Evolutionary conservation across 1,140 invertebrate genomes (phyloP).

Genomic region (Sycobia sp.): DNA sequence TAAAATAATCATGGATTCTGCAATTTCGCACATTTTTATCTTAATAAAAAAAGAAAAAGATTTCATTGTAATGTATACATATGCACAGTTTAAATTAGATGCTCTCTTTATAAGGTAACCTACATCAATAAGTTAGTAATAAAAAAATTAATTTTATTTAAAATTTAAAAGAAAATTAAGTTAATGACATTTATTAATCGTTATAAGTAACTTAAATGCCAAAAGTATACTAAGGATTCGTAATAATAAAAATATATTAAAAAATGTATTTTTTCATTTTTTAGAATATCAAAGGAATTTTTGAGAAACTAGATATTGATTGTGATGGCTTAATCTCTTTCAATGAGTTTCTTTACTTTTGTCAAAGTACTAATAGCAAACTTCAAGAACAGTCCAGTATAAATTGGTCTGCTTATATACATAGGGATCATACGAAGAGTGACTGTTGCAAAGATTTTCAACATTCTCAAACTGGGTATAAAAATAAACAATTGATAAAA

Average conservation of each 20-base stretch:
- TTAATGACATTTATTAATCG: constrained; percentile 2
- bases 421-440: constrained; percentile 41
- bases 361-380: constrained; percentile 62
- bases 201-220: not conserved
- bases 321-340: constrained; percentile 71
- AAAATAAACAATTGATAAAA: not conserved
- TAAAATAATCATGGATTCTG: too few relatives aligned
- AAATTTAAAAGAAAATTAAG: too few relatives aligned
- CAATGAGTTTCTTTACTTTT: constrained; percentile 69
- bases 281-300: constrained; percentile 70
- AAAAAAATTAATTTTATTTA: too few relatives aligned
- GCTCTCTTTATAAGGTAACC: too few relatives aligned
- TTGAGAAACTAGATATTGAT: constrained; percentile 70
- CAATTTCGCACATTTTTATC: too few relatives aligned
- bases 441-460: constrained; percentile 41
- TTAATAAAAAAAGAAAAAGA: too few relatives aligned
- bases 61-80: too few relatives aligned
- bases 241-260: constrained; percentile 32
- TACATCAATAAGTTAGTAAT: too few relatives aligned
- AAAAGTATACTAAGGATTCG: too few relatives aligned
- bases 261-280: constrained; percentile 57
- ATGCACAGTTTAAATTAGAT: too few relatives aligned
- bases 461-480: constrained; percentile 45
- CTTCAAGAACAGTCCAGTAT: constrained; percentile 48
- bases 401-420: constrained; percentile 42